phyloP scores from a whole-genome alignment of 2,113 vertebrate genomes.

The Elgaria multicarinata region DNA sequence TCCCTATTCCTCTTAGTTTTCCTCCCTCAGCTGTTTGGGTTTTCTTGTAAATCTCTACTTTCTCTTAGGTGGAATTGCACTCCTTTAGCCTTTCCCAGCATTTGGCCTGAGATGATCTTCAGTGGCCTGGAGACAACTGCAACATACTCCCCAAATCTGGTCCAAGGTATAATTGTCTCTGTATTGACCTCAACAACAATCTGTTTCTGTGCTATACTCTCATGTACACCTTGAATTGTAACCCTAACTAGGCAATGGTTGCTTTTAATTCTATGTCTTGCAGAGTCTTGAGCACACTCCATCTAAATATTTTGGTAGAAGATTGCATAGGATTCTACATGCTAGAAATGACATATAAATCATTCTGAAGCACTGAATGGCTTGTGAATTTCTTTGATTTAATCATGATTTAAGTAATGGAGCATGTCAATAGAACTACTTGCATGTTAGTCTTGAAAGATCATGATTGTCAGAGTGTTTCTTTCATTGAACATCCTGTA shows the following conservation, averaged over 20 bases:
- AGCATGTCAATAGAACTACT: neutral
- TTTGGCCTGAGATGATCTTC: neutral
- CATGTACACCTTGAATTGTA: no score
- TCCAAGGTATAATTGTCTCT: neutral
- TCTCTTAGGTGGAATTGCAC: neutral
- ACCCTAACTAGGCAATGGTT: no score
- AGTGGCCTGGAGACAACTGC: neutral
- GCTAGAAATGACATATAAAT: neutral
- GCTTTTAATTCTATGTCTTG: neutral
- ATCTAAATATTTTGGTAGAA: neutral
- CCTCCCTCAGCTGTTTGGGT: no score
- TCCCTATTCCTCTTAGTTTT: no score
- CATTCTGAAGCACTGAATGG: neutral
- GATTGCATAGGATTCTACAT: neutral
- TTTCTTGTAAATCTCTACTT: neutral
- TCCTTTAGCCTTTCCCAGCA: neutral
- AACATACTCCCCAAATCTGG: neutral
- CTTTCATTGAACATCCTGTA: neutral
- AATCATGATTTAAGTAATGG: neutral
- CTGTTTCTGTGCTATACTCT: neutral
- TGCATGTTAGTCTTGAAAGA: neutral
- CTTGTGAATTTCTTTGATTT: neutral
- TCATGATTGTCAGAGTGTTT: neutral
- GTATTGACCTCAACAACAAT: neutral
- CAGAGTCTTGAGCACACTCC: neutral